These are phyloP conservation scores for Schizotus pectinicornis DNA, from an alignment of 2,888 invertebrate species.

Conservation along the genomic window DNA sequence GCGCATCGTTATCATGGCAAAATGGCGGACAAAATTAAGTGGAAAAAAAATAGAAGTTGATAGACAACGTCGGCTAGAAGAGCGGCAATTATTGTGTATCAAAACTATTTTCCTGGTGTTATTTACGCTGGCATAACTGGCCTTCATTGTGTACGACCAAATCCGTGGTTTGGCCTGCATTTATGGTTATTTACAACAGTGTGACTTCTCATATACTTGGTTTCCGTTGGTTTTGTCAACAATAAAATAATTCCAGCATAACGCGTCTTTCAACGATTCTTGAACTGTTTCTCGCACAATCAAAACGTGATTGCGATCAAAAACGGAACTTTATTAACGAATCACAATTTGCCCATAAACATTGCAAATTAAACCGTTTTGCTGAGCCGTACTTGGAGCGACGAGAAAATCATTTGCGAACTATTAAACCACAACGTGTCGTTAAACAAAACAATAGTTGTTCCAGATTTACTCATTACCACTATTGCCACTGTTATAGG, in stretches of 20 bases:
- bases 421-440: constrained; percentile 9
- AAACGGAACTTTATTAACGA: too few species aligned
- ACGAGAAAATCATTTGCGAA: constrained; percentile 1
- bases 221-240: constrained; percentile 48
- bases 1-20: constrained; percentile 31
- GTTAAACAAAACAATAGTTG: constrained; percentile 35
- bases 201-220: constrained; percentile 38
- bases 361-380: too few species aligned
- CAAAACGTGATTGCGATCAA: too few species aligned
- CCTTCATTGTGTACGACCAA: constrained; percentile 39
- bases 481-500: constrained; percentile 1
- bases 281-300: background rate
- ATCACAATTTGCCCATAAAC: too few species aligned
- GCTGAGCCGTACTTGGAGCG: too few species aligned
- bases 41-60: constrained; percentile 26
- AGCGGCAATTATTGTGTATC: constrained; percentile 23
- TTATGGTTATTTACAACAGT: constrained; percentile 47
- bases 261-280: constrained; percentile 5
- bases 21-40: constrained; percentile 33
- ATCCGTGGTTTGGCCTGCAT: constrained; percentile 42
- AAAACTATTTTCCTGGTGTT: constrained; percentile 39
- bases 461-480: constrained; percentile 6
- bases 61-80: constrained; percentile 13
- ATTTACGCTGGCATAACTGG: constrained; percentile 40
- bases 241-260: constrained; percentile 28